Conservation (phyloP, 2,113 vertebrate species). For the Seriola dumerili region DNA sequence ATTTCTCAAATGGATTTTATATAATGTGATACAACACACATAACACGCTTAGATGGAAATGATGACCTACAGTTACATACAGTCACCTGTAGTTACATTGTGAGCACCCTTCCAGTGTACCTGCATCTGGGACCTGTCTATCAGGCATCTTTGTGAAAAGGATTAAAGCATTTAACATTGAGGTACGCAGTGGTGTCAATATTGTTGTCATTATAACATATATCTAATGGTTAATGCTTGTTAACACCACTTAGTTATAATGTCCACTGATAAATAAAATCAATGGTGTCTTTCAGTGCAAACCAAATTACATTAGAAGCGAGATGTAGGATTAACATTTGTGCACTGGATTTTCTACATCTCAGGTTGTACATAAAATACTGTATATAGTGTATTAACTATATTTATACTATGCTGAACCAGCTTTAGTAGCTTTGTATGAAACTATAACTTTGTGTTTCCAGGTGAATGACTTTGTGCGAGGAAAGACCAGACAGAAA, state of each 20-base stretch:
- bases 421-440: neutral
- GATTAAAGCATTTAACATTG: neutral
- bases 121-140: neutral
- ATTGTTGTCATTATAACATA: neutral
- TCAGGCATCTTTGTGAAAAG: neutral
- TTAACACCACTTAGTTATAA: neutral
- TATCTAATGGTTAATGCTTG: neutral
- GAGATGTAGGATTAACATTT: neutral
- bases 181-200: neutral
- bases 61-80: too few relatives aligned
- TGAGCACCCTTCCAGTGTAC: neutral
- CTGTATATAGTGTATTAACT: neutral
- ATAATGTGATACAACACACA: neutral
- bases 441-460: slow-evolving; percentile 29
- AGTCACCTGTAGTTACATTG: too few relatives aligned
- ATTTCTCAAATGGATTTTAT: slow-evolving; percentile 4
- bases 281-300: neutral
- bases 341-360: neutral
- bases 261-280: neutral
- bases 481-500: slow-evolving; percentile 88
- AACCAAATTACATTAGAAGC: neutral
- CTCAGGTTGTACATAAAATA: neutral
- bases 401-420: neutral
- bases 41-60: neutral
- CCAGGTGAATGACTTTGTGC: slow-evolving; percentile 93